Evolutionary conservation across 1,140 invertebrate species (phyloP), one percentile per base, ranked within the genome.

Genomic region (Venturia canescens): DNA sequence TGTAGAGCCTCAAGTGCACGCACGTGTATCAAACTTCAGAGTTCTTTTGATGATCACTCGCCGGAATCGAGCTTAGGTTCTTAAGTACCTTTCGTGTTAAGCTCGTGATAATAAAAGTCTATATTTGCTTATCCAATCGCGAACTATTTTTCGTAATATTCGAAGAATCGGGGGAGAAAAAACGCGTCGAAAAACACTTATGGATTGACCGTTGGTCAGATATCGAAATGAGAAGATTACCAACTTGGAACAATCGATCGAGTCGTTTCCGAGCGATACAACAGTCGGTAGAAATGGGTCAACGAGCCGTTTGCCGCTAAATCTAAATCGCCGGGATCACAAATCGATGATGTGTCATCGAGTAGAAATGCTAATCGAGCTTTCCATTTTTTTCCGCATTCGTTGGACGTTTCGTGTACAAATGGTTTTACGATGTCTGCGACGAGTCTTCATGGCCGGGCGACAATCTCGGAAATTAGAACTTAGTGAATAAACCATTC

Each of bases 21-120:
- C 74, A 76, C 74, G 74, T 76, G 74, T 76, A 60, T 76, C 74
- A 76, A 76, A 76, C 74, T 76, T 76, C 74, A 76, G 74, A 60
- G n/a, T 26, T 48, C 29, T 75, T 48, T 53, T 53, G 38, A 48
- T 75, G 13, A 53, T 53, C 15, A 11, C 11, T n/a, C 13, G n/a
- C 50, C 50, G 50, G 50, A 18, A n/a, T n/a, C 50, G 3, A 11
- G n/a, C 13, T 53, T 15, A 53, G 13, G n/a, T 53, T 53, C 13
- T 53, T 15, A 53, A 53, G 50, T 53, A 53, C 50, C n/a, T 13
- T 18, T 53, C 50, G 50, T 53, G 50, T 13, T 53, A n/a, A 53
- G 50, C 50, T 53, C 50, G 50, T 53, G 50, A 53, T 34, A 34
- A 34, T 34, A 34, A 50, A 50, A 50, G 48, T 50, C 48, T 50